phyloP scores from a whole-genome alignment of 2,113 vertebrate genomes.

The Polypterus bichir region DNA sequence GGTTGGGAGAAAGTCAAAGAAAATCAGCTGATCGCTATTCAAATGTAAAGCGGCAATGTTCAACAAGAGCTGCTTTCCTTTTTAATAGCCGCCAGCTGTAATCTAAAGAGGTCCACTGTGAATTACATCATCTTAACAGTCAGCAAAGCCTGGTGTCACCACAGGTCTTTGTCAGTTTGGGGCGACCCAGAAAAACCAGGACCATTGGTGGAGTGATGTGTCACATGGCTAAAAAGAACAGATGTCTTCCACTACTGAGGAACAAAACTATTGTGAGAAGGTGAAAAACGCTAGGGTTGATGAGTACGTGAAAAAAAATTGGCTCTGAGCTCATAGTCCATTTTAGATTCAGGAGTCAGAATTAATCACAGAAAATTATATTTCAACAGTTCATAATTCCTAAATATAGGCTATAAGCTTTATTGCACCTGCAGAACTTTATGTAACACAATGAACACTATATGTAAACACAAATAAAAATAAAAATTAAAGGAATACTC shows the following conservation, averaged over 20 bases:
- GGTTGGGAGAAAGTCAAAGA: constrained; percentile 34
- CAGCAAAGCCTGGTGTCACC: constrained; percentile 24
- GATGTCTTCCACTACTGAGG: neutral
- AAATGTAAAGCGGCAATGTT: constrained; percentile 49
- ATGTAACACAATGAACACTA: too few relatives aligned
- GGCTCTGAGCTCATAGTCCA: neutral
- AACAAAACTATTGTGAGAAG: neutral
- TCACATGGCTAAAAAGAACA: neutral
- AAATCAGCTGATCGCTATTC: constrained; percentile 30
- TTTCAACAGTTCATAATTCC: too few relatives aligned
- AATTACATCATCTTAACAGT: constrained; percentile 10
- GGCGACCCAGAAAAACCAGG: constrained; percentile 23
- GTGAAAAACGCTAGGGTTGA: neutral
- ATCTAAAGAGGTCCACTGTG: constrained; percentile 22
- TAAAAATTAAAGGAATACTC: too few relatives aligned
- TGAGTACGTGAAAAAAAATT: neutral
- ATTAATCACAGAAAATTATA: neutral
- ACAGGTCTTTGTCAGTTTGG: constrained; percentile 22
- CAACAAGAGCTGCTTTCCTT: constrained; percentile 48
- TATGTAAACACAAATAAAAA: too few relatives aligned
- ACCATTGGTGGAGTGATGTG: constrained; percentile 1
- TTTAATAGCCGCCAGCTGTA: constrained; percentile 30
- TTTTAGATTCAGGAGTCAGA: neutral
- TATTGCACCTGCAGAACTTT: too few relatives aligned
- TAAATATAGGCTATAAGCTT: too few relatives aligned